Evolutionary conservation across 1,140 invertebrate genomes (phyloP).

Genomic region (Zelostemma sp.): DNA sequence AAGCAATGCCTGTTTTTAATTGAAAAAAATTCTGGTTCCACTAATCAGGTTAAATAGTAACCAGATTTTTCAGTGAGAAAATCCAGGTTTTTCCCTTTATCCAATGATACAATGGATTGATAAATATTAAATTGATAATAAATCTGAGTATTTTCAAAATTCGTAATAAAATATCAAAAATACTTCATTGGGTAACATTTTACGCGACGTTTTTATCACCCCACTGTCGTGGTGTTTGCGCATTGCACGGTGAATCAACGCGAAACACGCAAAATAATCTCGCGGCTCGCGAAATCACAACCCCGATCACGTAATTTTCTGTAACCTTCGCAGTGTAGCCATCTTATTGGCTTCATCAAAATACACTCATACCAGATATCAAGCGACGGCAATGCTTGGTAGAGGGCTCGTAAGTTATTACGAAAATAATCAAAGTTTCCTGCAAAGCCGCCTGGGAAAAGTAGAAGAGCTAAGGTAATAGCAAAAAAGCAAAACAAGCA

Average conservation of each 20-base stretch:
- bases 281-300: neutral
- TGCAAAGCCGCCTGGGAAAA: slow-evolving; percentile 27
- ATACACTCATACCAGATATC: slow-evolving; percentile 2
- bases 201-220: neutral
- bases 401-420: slow-evolving; percentile 59
- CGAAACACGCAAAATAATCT: neutral
- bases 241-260: neutral
- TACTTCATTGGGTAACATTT: no score
- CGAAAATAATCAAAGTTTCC: slow-evolving; percentile 70
- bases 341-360: slow-evolving; percentile 16
- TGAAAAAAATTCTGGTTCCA: no score
- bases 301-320: neutral
- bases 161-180: no score
- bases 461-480: slow-evolving; percentile 22
- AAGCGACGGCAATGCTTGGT: slow-evolving; percentile 7
- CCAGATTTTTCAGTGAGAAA: no score
- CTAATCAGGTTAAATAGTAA: no score
- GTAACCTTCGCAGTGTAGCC: neutral
- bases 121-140: no score
- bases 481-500: slow-evolving; percentile 26
- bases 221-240: neutral
- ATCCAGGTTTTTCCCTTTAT: no score
- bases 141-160: no score
- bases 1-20: no score
- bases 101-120: no score